Conservation (phyloP, 2,888 invertebrate genomes). For the Monoplex corrugatus region DNA sequence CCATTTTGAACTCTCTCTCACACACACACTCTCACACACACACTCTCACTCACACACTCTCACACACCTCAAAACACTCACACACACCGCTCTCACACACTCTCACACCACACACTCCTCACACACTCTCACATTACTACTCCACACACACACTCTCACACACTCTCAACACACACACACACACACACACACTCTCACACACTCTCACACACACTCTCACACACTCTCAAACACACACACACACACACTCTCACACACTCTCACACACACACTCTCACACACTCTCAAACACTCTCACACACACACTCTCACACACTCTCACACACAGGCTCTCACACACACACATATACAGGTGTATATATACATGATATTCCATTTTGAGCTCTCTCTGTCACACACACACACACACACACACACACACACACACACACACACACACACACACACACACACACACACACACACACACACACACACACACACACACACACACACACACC, state of each 20-base stretch:
- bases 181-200: not conserved
- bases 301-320: not conserved
- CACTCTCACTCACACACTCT: too few species aligned
- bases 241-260: not conserved
- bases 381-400: not conserved
- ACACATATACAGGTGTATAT: not conserved
- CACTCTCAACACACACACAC: not conserved
- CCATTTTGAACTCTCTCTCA: too few species aligned
- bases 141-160: too few species aligned
- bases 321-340: not conserved
- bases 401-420: not conserved
- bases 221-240: not conserved
- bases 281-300: too few species aligned
- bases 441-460: not conserved
- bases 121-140: too few species aligned
- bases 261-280: too few species aligned
- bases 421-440: constrained; percentile 18
- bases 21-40: too few species aligned
- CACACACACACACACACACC: not conserved
- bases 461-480: too few species aligned
- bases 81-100: too few species aligned
- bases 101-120: too few species aligned
- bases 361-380: not conserved
- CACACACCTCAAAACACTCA: too few species aligned
- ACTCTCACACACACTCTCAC: too few species aligned